Conservation (phyloP, 2,113 vertebrate genomes). For the Brachirus orientalis region DNA sequence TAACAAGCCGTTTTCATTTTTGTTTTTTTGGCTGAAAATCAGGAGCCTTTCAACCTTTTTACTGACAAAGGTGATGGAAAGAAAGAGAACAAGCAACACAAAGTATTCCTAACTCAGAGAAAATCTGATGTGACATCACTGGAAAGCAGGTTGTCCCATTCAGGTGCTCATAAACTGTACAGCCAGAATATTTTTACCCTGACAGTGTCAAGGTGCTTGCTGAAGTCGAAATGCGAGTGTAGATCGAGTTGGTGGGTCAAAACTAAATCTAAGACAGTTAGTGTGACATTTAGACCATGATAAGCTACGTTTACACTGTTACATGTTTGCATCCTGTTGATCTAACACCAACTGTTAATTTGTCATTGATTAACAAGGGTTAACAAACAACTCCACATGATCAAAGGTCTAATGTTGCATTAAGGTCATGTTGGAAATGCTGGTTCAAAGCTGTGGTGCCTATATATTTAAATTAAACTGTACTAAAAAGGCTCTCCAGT, state of each 20-base stretch:
- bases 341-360: constrained; percentile 21
- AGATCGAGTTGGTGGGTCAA: no score
- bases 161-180: constrained; percentile 65
- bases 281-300: constrained; percentile 9
- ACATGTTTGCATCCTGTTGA: constrained; percentile 19
- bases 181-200: constrained; percentile 48
- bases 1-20: background rate
- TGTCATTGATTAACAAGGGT: no score
- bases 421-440: constrained; percentile 34
- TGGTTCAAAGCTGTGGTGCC: background rate
- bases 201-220: constrained; percentile 59
- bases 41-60: background rate
- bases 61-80: background rate
- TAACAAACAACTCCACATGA: constrained; percentile 32
- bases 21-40: constrained; percentile 12
- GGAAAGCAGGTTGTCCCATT: constrained; percentile 62
- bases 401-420: constrained; percentile 52
- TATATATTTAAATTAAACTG: constrained; percentile 13
- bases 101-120: constrained; percentile 14
- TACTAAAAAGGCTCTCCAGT: background rate
- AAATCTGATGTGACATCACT: constrained; percentile 37
- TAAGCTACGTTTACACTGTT: background rate
- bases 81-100: background rate
- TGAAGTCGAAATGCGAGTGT: constrained; percentile 22
- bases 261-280: no score